Base-by-base conservation (phyloP, 2,888 invertebrate genomes). In the Pammene aurita region DNA sequence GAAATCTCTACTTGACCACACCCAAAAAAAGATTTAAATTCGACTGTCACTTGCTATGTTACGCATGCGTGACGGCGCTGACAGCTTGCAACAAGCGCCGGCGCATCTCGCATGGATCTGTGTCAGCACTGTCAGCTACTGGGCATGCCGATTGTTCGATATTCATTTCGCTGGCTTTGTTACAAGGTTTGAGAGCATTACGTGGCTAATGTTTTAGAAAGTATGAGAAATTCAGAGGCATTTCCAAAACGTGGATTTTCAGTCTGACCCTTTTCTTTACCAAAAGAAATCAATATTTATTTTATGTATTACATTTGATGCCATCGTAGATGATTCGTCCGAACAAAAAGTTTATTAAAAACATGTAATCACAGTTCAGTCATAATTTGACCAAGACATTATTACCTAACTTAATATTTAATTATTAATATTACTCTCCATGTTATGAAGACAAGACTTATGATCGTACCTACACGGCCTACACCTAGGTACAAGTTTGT, bases 71-170 rank as follows among this genome's bases (percentile, higher is more conserved):
- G 66, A 50, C 56, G 42, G 66, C 66, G 70, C 50, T 57, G 66
- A 70, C 70, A 70, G 66, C 54, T 67, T 73, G 74, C 75, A 70
- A 67, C 71, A 73, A 71, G 50, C 61, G 54, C 54, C 35, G 70
- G 54, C 69, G 71, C 74, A 73, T 75, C 72, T 74, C 69, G 67
- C 72, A 77, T 77, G 76, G 75, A 78, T 78, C 74, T 78, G 72
- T 78, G 77, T 77, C 77, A 76, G 66, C 74, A 77, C 72, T 78
- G 77, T 77, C 77, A 77, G 66, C 72, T 48, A 38, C 68, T 64
- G 68, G 58, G 46, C 68, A 68, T 68, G 50, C 57, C 68, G 38
- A 64, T 68, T 68, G 68, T 68, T 65, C 35, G 42, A 38, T 18
- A 62, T 54, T 58, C 60, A 69, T 60, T 65, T 58, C 62, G 57